A percentile compares a stretch with the other conserved stretches of the same genome.
Conservation (phyloP, 2,113 vertebrate species). For the Phocoena phocoena region DNA sequence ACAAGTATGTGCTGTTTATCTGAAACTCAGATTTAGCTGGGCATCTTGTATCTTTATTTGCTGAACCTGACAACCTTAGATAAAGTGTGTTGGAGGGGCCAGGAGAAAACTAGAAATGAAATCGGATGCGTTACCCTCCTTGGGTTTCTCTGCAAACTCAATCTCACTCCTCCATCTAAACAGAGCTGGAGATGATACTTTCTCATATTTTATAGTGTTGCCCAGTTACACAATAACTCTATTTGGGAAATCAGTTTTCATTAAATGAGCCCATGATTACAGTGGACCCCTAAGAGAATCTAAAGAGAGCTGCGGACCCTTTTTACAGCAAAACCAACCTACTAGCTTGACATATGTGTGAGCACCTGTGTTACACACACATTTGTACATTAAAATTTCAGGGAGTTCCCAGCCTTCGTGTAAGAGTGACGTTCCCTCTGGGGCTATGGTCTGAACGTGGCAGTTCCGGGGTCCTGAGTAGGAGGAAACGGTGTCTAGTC, state of each 20-base stretch:
- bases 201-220: background rate
- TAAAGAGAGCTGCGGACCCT: background rate
- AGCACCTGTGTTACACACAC: background rate
- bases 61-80: background rate
- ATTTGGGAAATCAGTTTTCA: background rate
- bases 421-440: background rate
- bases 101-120: background rate
- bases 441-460: background rate
- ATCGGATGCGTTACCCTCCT: background rate
- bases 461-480: background rate
- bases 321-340: background rate
- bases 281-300: background rate
- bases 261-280: background rate
- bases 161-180: background rate
- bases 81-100: background rate
- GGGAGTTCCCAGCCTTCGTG: background rate
- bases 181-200: background rate
- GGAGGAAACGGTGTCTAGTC: background rate
- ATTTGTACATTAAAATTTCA: background rate
- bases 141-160: background rate
- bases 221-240: background rate
- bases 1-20: conserved; percentile 12
- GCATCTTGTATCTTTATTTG: conserved; percentile 20
- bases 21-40: conserved; percentile 25
- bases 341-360: background rate